phyloP scores from a whole-genome alignment of 2,113 vertebrate genomes.

The Cranoglanis bouderius region DNA sequence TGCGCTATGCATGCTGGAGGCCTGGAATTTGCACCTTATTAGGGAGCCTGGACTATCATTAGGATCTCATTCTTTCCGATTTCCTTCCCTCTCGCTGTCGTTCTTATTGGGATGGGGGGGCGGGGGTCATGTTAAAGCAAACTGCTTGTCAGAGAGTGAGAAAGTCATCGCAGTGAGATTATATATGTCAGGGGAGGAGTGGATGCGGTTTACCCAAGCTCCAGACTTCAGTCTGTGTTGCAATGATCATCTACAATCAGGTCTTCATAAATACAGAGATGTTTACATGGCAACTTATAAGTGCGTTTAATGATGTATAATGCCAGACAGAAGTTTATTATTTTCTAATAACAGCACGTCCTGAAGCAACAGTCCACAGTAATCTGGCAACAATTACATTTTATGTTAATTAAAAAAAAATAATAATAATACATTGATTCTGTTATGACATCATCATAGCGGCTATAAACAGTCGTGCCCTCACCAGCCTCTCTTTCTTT shows the following conservation, averaged over 20 bases:
- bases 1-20: conserved; percentile 57
- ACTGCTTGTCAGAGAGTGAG: conserved; percentile 27
- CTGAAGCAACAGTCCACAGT: background rate
- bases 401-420: background rate
- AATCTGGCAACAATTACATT: background rate
- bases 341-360: background rate
- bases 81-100: conserved; percentile 26
- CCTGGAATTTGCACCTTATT: conserved; percentile 67
- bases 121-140: conserved; percentile 17
- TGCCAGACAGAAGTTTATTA: background rate
- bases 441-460: background rate
- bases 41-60: conserved; percentile 60
- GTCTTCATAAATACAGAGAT: background rate
- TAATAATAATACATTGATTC: too few relatives aligned
- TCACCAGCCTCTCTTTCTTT: too few relatives aligned
- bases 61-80: conserved; percentile 52
- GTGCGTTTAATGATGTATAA: background rate
- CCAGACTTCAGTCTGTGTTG: background rate
- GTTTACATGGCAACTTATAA: background rate
- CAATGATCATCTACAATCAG: background rate
- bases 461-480: background rate
- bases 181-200: conserved; percentile 14
- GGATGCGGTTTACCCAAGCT: background rate
- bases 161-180: conserved; percentile 26
- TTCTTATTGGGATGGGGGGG: conserved; percentile 14